Base-by-base conservation (phyloP, 2,888 invertebrate species). In the Adineta ricciae region DNA sequence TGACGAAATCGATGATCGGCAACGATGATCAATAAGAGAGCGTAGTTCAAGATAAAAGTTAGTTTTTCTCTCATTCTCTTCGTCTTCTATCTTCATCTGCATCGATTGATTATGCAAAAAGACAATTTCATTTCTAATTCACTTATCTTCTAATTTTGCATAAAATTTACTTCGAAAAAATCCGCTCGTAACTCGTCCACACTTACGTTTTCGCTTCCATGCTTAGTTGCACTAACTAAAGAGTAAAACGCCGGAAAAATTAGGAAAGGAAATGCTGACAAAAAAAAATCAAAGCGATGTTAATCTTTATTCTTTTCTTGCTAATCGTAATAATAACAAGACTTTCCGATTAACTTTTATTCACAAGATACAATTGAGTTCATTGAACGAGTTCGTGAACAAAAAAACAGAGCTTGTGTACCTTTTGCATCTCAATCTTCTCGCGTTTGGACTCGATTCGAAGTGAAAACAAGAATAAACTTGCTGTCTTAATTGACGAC, bases 81-180 rank as follows among this genome's bases (percentile, higher is more conserved):
- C 16, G 16, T 64, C 52, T 52, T 52, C 7, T n/a, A n/a, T 64
- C 27, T 64, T 27, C 64, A 64, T 64, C 27, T 64, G 16, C 32
- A 64, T 64, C 64, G 27, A 64, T 78, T 78, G 38, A 78, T 78
- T 78, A 41, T 78, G 73, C 73, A 78, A 41, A 78, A 78, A 41
- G 36, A 41, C 73, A 78, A 78, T 36, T 41, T 78, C 73, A 78
- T 78, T 78, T 78, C 41, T 78, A 78, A 78, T 78, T 41, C 73
- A 78, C 41, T 41, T 41, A 78, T 78, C 41, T 78, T 78, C 73
- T 78, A 78, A 78, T 78, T 78, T 72, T 27, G 64, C 64, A 64
- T 64, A 64, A 64, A 64, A 64, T 64, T 64, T 64, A 64, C 27
- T 64, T 64, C 32, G 27, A 64, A 50, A 56, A 64, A 27, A n/a